These are phyloP conservation scores for Madoqua kirkii DNA, from an alignment of 2,113 vertebrate genomes.

Conservation along the genomic window DNA sequence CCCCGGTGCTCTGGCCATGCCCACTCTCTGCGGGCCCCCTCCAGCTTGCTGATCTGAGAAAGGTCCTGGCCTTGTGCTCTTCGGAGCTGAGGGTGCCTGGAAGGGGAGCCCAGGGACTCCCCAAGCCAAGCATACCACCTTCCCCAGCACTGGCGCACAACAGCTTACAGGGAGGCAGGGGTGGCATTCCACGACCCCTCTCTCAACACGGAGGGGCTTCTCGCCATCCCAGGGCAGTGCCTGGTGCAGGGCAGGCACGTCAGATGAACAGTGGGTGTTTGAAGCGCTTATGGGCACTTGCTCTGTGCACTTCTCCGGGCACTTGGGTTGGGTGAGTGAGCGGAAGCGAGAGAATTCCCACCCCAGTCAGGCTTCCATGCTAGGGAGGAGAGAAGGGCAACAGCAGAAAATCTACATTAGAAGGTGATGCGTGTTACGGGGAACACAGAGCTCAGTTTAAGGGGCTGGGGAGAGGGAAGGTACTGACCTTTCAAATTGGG, in stretches of 20 bases:
- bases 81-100: background rate
- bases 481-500: background rate
- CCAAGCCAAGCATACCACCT: background rate
- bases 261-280: background rate
- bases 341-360: background rate
- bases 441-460: background rate
- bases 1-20: rapidly evolving
- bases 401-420: rapidly evolving
- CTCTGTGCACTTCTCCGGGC: background rate
- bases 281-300: background rate
- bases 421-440: background rate
- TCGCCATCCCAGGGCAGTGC: rapidly evolving
- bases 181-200: rapidly evolving
- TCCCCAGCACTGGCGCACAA: too few species aligned
- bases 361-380: background rate
- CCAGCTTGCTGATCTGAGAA: background rate
- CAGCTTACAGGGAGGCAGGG: background rate
- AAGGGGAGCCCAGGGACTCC: background rate
- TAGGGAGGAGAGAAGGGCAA: background rate
- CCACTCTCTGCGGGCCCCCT: background rate
- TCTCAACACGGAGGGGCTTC: background rate
- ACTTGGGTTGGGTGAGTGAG: background rate
- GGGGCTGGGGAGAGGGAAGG: background rate
- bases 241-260: too few species aligned
- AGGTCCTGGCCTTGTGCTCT: too few species aligned